Percentiles rank a stretch among this genome's conserved stretches.
These are phyloP conservation scores for Nemurella pictetii DNA, from an alignment of 2,888 invertebrate genomes.

Conservation along the genomic window DNA sequence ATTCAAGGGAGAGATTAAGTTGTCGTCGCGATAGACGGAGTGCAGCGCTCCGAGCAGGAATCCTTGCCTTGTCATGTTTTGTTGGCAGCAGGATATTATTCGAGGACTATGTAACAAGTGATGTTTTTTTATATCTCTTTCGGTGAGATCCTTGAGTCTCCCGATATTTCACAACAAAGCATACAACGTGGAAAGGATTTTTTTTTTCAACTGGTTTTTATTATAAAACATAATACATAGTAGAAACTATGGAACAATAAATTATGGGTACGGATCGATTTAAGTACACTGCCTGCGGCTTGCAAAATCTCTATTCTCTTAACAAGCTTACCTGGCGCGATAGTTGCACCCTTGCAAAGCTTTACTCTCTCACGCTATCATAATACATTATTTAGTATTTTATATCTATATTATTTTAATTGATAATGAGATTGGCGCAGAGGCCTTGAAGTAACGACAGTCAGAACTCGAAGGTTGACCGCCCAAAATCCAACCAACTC, in stretches of 20 bases:
- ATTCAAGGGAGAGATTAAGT: too few relatives aligned
- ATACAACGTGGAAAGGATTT: too few relatives aligned
- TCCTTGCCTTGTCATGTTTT: too few relatives aligned
- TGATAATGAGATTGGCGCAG: neutral
- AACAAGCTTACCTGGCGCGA: neutral
- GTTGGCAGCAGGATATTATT: too few relatives aligned
- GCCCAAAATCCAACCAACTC: neutral
- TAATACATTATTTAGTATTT: neutral
- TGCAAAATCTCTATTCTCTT: neutral
- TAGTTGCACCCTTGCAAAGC: neutral
- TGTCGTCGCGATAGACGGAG: too few relatives aligned
- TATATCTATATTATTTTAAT: neutral
- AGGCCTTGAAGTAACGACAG: neutral
- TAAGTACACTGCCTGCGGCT: neutral
- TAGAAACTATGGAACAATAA: neutral
- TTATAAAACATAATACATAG: neutral
- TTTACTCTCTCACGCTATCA: neutral
- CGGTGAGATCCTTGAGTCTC: too few relatives aligned
- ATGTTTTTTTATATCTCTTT: too few relatives aligned
- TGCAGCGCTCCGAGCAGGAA: too few relatives aligned
- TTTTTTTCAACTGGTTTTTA: neutral
- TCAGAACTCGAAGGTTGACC: neutral
- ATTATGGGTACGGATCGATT: neutral
- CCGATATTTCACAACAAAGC: too few relatives aligned
- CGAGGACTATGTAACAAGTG: too few relatives aligned